Conservation (phyloP, 1,140 invertebrate species). For the Condylostylus longicornis region DNA sequence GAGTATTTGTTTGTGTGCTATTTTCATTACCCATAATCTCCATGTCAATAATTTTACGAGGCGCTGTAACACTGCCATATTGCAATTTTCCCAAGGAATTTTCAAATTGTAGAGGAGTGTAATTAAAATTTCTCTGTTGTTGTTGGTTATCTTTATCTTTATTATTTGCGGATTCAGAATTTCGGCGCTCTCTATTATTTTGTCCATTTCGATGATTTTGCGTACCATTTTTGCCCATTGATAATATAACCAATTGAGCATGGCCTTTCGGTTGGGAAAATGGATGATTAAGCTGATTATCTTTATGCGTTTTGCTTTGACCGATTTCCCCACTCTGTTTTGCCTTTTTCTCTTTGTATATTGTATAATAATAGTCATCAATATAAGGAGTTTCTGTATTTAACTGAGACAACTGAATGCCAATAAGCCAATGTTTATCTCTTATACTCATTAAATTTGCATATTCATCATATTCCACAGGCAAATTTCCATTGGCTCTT, state of each 20-base stretch:
- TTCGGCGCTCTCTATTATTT: conserved; percentile 34
- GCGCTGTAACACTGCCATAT: conserved; percentile 77
- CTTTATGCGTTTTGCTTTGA: conserved; percentile 41
- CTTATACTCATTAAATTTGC: conserved; percentile 76
- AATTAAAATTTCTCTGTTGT: conserved; percentile 31
- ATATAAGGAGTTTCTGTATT: conserved; percentile 72
- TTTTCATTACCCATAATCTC: conserved; percentile 49
- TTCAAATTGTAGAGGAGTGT: conserved; percentile 71
- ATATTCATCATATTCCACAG: conserved; percentile 52
- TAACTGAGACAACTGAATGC: conserved; percentile 79
- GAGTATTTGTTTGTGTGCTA: conserved; percentile 5
- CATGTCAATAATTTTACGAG: conserved; percentile 84
- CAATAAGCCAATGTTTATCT: conserved; percentile 86
- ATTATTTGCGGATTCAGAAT: conserved; percentile 35
- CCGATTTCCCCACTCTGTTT: conserved; percentile 36
- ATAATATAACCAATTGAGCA: conserved; percentile 28
- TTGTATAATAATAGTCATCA: conserved; percentile 75
- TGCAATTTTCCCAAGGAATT: conserved; percentile 78
- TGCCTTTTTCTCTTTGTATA: conserved; percentile 44
- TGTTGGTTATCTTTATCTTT: conserved; percentile 31
- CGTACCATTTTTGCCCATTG: conserved; percentile 31
- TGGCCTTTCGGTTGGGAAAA: conserved; percentile 34
- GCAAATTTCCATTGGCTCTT: conserved; percentile 21
- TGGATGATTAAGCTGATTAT: conserved; percentile 44
- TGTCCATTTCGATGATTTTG: conserved; percentile 23